A percentile compares a stretch with the other conserved stretches of the same genome.
Conservation (phyloP, 2,113 vertebrate species). For the Nanger granti region DNA sequence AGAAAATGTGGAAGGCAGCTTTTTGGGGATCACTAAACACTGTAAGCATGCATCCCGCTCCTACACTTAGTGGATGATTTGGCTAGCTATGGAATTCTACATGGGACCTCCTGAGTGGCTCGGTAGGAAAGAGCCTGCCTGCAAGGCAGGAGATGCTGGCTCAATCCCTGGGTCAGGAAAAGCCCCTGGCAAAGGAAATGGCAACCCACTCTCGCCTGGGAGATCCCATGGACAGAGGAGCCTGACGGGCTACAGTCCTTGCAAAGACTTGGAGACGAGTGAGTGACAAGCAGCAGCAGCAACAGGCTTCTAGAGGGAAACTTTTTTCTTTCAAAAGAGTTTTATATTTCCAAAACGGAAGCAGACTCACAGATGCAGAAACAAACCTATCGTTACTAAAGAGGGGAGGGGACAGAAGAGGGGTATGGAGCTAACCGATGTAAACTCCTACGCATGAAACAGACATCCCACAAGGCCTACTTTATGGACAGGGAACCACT, state of each 20-base stretch:
- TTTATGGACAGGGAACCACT: rapidly evolving
- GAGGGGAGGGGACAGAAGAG: background rate
- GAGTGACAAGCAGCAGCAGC: background rate
- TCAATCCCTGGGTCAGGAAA: background rate
- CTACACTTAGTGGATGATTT: background rate
- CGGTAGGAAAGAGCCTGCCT: background rate
- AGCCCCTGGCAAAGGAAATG: background rate
- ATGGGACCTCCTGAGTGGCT: background rate
- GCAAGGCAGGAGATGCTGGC: background rate
- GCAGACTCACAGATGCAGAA: background rate
- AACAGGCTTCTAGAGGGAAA: background rate
- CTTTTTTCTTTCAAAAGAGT: background rate
- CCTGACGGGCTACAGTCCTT: background rate
- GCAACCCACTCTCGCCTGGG: background rate
- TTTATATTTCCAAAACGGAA: background rate
- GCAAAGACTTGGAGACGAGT: background rate
- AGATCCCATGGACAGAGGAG: background rate
- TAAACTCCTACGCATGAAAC: rapidly evolving
- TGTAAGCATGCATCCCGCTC: background rate
- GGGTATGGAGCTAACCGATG: rapidly evolving
- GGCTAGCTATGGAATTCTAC: background rate
- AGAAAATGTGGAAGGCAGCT: background rate
- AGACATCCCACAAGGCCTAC: rapidly evolving
- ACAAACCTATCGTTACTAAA: background rate
- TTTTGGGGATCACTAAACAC: background rate